Evolutionary conservation across 2,888 invertebrate genomes (phyloP), one percentile per base, ranked within the genome.

Genomic region (Chironomus tentans): DNA sequence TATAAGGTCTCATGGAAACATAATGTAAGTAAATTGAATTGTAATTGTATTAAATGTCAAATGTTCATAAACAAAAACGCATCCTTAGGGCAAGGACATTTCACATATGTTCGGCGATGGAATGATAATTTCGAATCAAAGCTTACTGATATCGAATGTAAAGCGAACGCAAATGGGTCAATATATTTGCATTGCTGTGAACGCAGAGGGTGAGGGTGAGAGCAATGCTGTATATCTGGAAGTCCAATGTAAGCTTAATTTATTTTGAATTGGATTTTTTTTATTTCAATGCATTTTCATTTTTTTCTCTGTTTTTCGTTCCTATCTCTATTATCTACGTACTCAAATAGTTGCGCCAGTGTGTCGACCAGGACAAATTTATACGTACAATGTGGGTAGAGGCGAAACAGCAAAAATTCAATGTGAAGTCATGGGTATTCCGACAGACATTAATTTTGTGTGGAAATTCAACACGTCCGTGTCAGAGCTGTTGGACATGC

Each of bases 171-270:
- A 91, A 70, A 90, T 92, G 0, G 95, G 95, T 1, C 88, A 92
- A 81, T 95, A 95, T 85, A 93, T 92, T 80, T 95, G 95, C 82
- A 90, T 93, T 65, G 95, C 94, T 68, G 91, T 90, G 81, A 95
- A 95, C 85, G 90, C 90, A 77, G 94, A 95, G 83, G 95, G 95
- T 65, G 92, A 93, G 79, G 93, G 94, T 1, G 91, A 92, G 79
- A 95, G 94, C 84, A 94, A 95, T 83, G 88, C 92, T 1, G 91
- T 95, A 38, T 89, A 91, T 73, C 85, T 95, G 79, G 93, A 93
- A 84, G 90, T 95, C 77, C 90, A 92, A 87, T 95, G 95, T 95
- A 86, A 92, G 92, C 87, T 56, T n/a, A 21, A 61, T 38, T n/a
- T 73, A 18, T 56, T 18, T 15, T 18, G 56, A 38, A 38, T 38